Evolutionary conservation across 2,888 invertebrate genomes (phyloP).

Genomic region (Pyrgus malvae): DNA sequence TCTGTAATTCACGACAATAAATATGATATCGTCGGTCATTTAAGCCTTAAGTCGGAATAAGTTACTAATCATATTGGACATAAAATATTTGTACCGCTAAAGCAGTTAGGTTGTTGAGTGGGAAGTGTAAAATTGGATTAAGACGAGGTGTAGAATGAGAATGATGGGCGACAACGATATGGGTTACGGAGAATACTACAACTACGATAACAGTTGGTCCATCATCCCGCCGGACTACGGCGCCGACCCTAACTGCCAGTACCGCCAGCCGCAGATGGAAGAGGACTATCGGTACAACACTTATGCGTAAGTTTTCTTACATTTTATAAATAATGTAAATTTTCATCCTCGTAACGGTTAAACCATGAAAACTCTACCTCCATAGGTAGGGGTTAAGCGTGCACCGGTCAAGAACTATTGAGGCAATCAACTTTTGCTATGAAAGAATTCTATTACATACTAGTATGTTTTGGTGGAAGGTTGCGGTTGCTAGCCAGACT

Average conservation of each 20-base stretch:
- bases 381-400: too few species aligned
- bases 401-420: too few species aligned
- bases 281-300: conserved; percentile 86
- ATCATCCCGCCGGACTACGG: conserved; percentile 87
- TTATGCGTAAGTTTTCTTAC: conserved; percentile 79
- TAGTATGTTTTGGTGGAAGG: too few species aligned
- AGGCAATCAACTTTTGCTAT: too few species aligned
- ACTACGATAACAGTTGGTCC: conserved; percentile 86
- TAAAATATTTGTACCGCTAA: conserved; percentile 18
- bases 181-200: conserved; percentile 80
- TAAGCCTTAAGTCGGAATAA: conserved; percentile 41
- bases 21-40: conserved; percentile 49
- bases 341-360: not conserved
- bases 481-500: too few species aligned
- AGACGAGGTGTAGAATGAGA: conserved; percentile 62
- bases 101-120: conserved; percentile 22
- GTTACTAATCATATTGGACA: conserved; percentile 21
- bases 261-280: conserved; percentile 71
- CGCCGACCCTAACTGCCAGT: conserved; percentile 68
- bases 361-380: too few species aligned
- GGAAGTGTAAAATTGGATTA: conserved; percentile 28
- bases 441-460: too few species aligned
- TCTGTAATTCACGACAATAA: conserved; percentile 19
- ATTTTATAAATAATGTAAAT: not conserved
- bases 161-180: conserved; percentile 81